Base-by-base conservation (phyloP, 2,888 invertebrate genomes). In the Biston stratarius region DNA sequence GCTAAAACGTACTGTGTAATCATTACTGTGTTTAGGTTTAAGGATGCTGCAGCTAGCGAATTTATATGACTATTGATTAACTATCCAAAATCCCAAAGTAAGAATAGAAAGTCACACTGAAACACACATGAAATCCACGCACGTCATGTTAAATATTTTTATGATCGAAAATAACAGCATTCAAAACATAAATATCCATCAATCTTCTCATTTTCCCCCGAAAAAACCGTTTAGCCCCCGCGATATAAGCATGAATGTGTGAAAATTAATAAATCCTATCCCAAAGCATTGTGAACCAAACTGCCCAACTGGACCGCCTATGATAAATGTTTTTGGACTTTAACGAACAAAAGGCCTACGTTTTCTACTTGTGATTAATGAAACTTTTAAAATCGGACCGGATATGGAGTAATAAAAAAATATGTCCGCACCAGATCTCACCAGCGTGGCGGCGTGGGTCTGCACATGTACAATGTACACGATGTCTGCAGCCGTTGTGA, bases 251-350 rank as follows among this genome's bases (percentile, higher is more conserved):
- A 73, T 79, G 75, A 77, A 85, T 81, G 83, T 84, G 85, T 85
- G 81, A 82, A 84, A 86, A 87, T 87, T 84, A 83, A 85, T 86
- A 86, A 87, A 88, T 88, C 82, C 83, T 72, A 70, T 72, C 65
- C 76, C 64, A 67, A 45, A 74, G 64, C 77, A 78, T 80, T 82
- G 81, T 80, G 63, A 66, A 47, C 64, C 56, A 7, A 66, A 64
- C 71, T 67, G 70, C 67, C 75, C 48, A 38, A 59, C 59, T 75
- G 77, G 78, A 81, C 79, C 83, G 82, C 83, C 85, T 85, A 86
- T 90, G 90, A 91, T 89, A 88, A 90, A 91, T 91, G 88, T 89
- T 86, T 89, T 85, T 83, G 83, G 77, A 73, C 79, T 77, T 79
- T 77, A 75, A 77, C 79, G 79, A 78, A 87, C 83, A 84, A 84